Percentiles rank a stretch among this genome's conserved stretches.
Evolutionary conservation across 1,140 invertebrate genomes (phyloP).

Genomic region (Listronotus oregonensis): DNA sequence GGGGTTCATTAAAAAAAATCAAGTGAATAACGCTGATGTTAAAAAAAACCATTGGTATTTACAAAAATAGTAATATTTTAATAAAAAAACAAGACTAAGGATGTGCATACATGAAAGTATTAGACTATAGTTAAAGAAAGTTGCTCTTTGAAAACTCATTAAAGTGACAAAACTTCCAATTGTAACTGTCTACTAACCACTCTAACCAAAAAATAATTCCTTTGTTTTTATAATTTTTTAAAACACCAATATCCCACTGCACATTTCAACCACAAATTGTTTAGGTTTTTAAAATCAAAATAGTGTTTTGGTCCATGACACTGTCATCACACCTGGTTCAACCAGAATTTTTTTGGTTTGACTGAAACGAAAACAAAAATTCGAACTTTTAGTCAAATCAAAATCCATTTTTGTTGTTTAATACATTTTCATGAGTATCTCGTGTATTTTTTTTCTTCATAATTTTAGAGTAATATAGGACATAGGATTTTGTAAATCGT

Average conservation of each 20-base stretch:
- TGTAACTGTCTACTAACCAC: background rate
- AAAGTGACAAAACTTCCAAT: background rate
- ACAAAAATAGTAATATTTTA: no score
- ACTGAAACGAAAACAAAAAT: background rate
- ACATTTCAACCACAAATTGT: slow-evolving; percentile 5
- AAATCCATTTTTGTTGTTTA: background rate
- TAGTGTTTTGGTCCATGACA: slow-evolving; percentile 28
- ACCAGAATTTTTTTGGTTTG: slow-evolving; percentile 22
- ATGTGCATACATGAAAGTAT: no score
- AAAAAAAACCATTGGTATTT: no score
- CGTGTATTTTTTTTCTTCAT: background rate
- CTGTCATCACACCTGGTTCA: slow-evolving; percentile 32
- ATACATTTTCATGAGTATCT: background rate
- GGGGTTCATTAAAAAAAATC: no score
- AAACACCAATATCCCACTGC: slow-evolving; percentile 15
- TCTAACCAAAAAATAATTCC: background rate
- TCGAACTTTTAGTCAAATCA: no score
- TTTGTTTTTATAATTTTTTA: slow-evolving; percentile 16
- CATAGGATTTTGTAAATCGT: background rate
- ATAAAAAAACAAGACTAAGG: no score
- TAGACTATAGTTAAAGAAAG: no score
- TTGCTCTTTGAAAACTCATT: no score
- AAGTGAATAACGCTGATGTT: no score
- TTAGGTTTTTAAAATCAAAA: slow-evolving; percentile 8
- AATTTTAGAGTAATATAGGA: slow-evolving; percentile 2